Evolutionary conservation across 1,140 invertebrate genomes (phyloP), one percentile per base, ranked within the genome.

Genomic region (Drosophila lowei): DNA sequence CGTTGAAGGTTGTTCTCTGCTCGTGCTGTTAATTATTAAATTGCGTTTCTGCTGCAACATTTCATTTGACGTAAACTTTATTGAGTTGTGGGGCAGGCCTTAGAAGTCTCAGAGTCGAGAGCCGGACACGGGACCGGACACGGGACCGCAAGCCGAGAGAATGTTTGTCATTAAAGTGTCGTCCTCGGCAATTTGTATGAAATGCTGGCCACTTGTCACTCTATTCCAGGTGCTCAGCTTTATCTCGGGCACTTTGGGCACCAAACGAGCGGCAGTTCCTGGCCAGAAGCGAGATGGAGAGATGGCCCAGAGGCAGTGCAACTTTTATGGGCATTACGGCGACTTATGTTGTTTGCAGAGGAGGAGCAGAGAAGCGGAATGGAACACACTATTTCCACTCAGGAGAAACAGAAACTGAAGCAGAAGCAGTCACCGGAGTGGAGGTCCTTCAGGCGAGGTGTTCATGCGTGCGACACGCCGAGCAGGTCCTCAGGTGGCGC

Each of bases 1-100:
- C 46, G 49, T 56, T 54, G 63, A 9, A 55, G 46, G 30, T 55
- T 38, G 43, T 30, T 54, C 64, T 48, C 49, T 84, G 80, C 77
- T 84, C 80, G 80, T 85, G 80, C 75, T 86, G 84, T 86, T 86
- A 86, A 86, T 88, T 86, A 86, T 86, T 88, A 79, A 88, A 86
- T 86, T 88, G 83, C 83, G 83, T 88, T 88, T 88, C 81, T 81
- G 77, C 81, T 72, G 83, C 83, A 72, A 86, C 75, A 78, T 84
- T 85, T 85, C 77, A 84, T 77, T 73, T 79, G 80, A 60, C 65
- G 76, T 84, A 72, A 81, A 77, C 70, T 88, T 86, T 86, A 86
- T 86, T 86, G 81, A 86, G 81, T 88, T 86, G 81, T 85, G 77
- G 73, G 68, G 46, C 46, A 54, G 44, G 55, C 53, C 55, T 42